These are phyloP conservation scores for Ara ararauna DNA, from an alignment of 2,797 vertebrate genomes.

Conservation along the genomic window DNA sequence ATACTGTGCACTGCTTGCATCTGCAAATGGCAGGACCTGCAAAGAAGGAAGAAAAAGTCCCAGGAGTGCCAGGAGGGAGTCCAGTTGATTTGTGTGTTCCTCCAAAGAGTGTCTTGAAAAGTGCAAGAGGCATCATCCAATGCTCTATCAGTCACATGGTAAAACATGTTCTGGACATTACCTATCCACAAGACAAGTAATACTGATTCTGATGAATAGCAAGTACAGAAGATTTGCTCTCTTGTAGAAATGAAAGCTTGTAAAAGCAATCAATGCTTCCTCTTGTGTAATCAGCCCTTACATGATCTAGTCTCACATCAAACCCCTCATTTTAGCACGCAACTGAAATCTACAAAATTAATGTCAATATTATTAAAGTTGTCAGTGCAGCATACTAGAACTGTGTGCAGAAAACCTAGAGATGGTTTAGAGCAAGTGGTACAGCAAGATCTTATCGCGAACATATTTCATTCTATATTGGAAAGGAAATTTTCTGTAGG, in stretches of 20 bases:
- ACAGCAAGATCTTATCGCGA: background rate
- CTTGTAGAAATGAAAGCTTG: background rate
- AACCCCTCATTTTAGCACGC: background rate
- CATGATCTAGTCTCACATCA: background rate
- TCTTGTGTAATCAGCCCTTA: background rate
- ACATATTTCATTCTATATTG: background rate
- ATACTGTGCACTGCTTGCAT: background rate
- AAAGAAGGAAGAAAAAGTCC: background rate
- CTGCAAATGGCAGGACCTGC: background rate
- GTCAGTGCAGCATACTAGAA: background rate
- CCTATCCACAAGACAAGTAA: background rate
- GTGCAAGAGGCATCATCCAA: background rate
- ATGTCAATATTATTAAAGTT: constrained; percentile 34
- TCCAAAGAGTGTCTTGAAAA: background rate
- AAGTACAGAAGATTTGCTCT: background rate
- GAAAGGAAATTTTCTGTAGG: constrained; percentile 21
- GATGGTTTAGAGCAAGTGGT: background rate
- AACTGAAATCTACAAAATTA: constrained; percentile 40
- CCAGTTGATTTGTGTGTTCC: background rate
- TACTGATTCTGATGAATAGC: background rate
- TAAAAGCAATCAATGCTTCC: background rate
- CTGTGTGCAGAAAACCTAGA: background rate
- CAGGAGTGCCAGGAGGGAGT: background rate
- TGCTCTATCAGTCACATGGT: background rate
- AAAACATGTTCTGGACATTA: background rate